Base-by-base conservation (phyloP, 1,140 invertebrate species). In the Drosophila kanapiae region DNA sequence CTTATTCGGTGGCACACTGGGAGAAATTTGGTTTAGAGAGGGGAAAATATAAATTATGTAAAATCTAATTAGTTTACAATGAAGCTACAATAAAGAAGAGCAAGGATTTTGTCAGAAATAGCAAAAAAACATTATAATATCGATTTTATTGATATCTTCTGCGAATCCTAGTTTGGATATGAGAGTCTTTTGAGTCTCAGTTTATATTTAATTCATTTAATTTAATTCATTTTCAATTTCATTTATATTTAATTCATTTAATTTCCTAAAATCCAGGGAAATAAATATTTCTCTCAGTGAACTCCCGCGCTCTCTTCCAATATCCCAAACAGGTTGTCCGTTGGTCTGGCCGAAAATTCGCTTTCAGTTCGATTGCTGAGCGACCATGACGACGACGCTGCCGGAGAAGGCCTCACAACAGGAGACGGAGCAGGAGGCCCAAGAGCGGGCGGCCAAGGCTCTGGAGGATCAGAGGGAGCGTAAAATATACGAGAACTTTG, bases 401-500 rank as follows among this genome's bases (percentile, higher is more conserved):
- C 51, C 67, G 38, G 38, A 64, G 27, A 48, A 69, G 60, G 75
- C 67, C 18, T 42, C 31, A 11, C 16, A 54, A 9, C 13, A 57
- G 45, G 58, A 67, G 27, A 58, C 64, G 38, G 59, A 48, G 57
- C 49, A 74, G 58, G 58, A 67, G 38, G 70, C 74, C 33, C 48
- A 59, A 37, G 61, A 70, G 48, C 76, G 70, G 9, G 72, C 37
- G 4, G 74, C 65, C 38, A 78, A 78, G 45, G 75, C 59, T 31
- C 35, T 64, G 53, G 64, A 68, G 38, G 69, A 61, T 18, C 67
- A 76, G 11, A 79, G 64, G 78, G 80, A 91, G 37, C 82, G 59
- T 6, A 65, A 91, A 31, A 92, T 92, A 18, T 92, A 92, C 48
- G 67, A 82, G 56, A 92, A 92, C 56, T 92, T 92, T 80, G 91